Base-by-base conservation (phyloP, 92 coral and sea anemone genomes). In the Porites rus region DNA sequence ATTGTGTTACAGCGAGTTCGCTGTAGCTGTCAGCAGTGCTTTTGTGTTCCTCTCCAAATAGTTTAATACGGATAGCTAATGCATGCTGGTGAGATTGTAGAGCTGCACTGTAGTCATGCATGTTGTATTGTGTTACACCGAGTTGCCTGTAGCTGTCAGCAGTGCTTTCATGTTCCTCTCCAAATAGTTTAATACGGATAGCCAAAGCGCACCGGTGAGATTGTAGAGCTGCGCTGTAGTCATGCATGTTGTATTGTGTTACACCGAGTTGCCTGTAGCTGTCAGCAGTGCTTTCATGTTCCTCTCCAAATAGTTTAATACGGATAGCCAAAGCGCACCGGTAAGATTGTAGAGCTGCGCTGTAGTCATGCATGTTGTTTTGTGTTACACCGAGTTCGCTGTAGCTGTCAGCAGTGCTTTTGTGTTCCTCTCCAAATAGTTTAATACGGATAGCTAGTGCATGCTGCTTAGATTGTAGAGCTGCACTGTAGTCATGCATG, bases 111-210 rank as follows among this genome's bases (percentile, higher is more conserved):
- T 31, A 1, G 38, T 31, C 38, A 31, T 31, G 38, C 38, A 31
- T 31, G 2, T 31, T 31, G 38, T 0, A 1, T 31, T 31, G 38
- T 1, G 38, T 31, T 1, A 31, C 1, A 31, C 38, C 38, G 38
- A 31, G 38, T 31, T 31, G 31, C 2, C 20, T 9, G 76, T 88
- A 88, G n/a, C 8, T 56, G n/a, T 65, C 38, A 0, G 91, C 91
- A 7, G 70, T 62, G 18, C 62, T 60, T 66, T 64, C 70, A 56
- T 80, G 91, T 59, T 68, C 62, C 53, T 87, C 77, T 25, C 78
- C 81, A 38, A 70, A 66, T 7, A 56, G 61, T 61, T 43, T 18
- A 24, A 3, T 51, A 17, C 56, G n/a, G 10, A n/a, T 63, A 8
- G 71, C 72, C 0, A 87, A 11, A 0, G 91, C 83, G 0, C 43